phyloP scores from a whole-genome alignment of 2,113 vertebrate species.

The Clarias magur region DNA sequence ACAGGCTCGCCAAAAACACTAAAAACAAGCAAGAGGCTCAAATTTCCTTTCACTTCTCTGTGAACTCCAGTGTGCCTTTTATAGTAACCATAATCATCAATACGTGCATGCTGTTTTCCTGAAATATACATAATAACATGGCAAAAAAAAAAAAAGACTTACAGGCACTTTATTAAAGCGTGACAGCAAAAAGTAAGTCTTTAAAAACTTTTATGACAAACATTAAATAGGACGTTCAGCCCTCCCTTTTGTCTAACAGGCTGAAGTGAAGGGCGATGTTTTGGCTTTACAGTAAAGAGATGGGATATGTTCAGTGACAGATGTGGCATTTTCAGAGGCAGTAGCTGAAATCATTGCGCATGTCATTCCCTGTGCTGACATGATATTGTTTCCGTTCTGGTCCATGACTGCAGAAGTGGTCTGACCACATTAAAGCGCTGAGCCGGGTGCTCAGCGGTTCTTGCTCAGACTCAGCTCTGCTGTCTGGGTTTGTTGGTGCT shows the following conservation, averaged over 20 bases:
- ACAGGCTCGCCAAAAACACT: conserved; percentile 30
- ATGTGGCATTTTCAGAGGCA: conserved; percentile 47
- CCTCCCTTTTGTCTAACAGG: neutral
- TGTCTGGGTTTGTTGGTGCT: conserved; percentile 31
- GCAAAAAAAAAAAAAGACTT: neutral
- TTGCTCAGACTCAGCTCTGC: conserved; percentile 45
- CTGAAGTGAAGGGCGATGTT: conserved; percentile 3
- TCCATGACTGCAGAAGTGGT: conserved; percentile 30
- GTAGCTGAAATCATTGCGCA: conserved; percentile 35
- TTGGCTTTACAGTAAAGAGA: conserved; percentile 21
- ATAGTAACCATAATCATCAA: conserved; percentile 8
- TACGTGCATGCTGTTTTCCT: neutral
- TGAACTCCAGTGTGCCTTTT: conserved; percentile 29
- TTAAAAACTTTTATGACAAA: conserved; percentile 5
- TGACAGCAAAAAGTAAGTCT: conserved; percentile 2
- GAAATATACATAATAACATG: conserved; percentile 10
- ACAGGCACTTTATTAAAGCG: neutral
- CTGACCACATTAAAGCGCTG: conserved; percentile 54
- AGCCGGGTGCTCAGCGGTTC: conserved; percentile 25
- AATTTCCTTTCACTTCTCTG: conserved; percentile 35
- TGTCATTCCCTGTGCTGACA: conserved; percentile 46
- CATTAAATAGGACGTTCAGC: conserved; percentile 1
- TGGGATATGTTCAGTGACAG: conserved; percentile 14
- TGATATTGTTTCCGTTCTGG: conserved; percentile 48
- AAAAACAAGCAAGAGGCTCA: conserved; percentile 31